Evolutionary conservation across 2,888 invertebrate genomes (phyloP).

Genomic region (Scaptomyza tumidula): DNA sequence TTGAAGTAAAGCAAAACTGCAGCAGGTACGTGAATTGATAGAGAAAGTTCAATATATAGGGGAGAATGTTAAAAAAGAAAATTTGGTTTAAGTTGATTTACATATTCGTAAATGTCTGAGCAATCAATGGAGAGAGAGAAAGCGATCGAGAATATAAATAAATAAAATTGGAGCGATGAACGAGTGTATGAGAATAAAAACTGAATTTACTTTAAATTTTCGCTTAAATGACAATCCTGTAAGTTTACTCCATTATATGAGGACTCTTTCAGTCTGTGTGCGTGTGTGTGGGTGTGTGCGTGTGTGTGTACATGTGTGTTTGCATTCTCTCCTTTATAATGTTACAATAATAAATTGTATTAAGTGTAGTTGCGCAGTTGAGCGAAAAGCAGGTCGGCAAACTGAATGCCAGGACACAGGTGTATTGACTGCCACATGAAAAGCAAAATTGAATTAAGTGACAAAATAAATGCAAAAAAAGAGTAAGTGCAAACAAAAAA

Average conservation of each 20-base stretch:
- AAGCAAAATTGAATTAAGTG: slow-evolving; percentile 60
- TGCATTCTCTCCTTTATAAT: slow-evolving; percentile 50
- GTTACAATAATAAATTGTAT: slow-evolving; percentile 69
- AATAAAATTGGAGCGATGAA: slow-evolving; percentile 12
- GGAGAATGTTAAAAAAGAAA: slow-evolving; percentile 11
- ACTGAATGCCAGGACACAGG: slow-evolving; percentile 49
- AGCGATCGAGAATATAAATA: neutral
- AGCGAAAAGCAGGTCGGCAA: slow-evolving; percentile 24
- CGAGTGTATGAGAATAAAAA: slow-evolving; percentile 23
- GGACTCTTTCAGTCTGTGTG: neutral
- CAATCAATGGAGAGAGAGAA: slow-evolving; percentile 1
- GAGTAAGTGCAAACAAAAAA: neutral
- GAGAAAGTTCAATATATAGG: neutral
- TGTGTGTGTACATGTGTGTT: neutral
- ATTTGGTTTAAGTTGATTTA: slow-evolving; percentile 57
- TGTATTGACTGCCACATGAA: slow-evolving; percentile 49
- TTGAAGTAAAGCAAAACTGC: slow-evolving; percentile 16
- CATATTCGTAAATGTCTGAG: slow-evolving; percentile 50
- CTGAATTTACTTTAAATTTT: slow-evolving; percentile 68
- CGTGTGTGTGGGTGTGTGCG: neutral
- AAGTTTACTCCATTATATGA: slow-evolving; percentile 58
- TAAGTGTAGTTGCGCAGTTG: slow-evolving; percentile 51
- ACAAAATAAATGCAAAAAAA: slow-evolving; percentile 44
- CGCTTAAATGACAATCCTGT: slow-evolving; percentile 58
- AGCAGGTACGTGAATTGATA: slow-evolving; percentile 17